phyloP scores from a whole-genome alignment of 2,888 invertebrate species.

The Luperina nickerlii region DNA sequence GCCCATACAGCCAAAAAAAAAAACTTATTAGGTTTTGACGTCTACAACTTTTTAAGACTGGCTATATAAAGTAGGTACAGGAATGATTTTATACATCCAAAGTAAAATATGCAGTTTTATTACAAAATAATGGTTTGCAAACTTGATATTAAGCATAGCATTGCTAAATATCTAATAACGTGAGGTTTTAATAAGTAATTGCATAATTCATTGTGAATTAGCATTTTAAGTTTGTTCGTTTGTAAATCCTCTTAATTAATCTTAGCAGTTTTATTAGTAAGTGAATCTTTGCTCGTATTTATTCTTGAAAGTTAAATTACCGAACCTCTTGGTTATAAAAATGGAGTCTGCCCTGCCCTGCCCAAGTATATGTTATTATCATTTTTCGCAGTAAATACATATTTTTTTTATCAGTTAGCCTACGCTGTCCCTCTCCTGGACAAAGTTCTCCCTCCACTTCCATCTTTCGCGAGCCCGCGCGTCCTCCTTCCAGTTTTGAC shows the following conservation, averaged over 20 bases:
- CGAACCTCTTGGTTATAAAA: not conserved
- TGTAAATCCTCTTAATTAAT: not conserved
- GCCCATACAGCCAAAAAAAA: too few relatives aligned
- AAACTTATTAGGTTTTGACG: not conserved
- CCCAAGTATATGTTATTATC: too few relatives aligned
- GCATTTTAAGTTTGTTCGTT: not conserved
- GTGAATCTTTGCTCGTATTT: not conserved
- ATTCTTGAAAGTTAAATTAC: not conserved
- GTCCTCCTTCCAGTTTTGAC: too few relatives aligned
- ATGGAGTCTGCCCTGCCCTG: too few relatives aligned
- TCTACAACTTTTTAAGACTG: not conserved
- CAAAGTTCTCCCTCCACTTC: too few relatives aligned
- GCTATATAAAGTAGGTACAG: not conserved
- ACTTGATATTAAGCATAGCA: not conserved
- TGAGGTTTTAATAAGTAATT: not conserved
- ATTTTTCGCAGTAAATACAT: too few relatives aligned
- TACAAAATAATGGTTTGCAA: conserved; percentile 23
- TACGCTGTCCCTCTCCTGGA: too few relatives aligned
- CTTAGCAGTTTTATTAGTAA: not conserved
- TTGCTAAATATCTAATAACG: conserved; percentile 8
- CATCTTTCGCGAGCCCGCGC: too few relatives aligned
- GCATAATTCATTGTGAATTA: not conserved
- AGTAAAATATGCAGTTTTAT: conserved; percentile 1
- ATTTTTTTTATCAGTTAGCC: too few relatives aligned
- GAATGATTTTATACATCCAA: not conserved